Base-by-base conservation (phyloP, 2,888 invertebrate species). In the Cetonia aurata region DNA sequence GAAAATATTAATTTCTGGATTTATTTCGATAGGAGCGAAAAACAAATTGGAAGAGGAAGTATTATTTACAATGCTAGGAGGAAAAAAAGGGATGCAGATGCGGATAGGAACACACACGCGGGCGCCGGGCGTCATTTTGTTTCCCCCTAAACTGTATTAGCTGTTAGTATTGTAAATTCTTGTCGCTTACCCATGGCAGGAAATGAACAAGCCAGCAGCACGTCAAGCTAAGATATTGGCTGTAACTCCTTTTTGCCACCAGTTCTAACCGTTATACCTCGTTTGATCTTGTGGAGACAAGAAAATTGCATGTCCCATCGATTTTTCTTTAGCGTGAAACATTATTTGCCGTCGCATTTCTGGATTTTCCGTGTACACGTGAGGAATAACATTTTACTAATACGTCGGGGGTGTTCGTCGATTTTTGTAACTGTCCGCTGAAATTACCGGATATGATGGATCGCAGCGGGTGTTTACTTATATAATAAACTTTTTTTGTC, bases 161-260 rank as follows among this genome's bases (percentile, higher is more conserved):
- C 71, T 62, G 59, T 56, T 56, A 31, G 59, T 73, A 71, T 72
- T 72, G 72, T 71, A 69, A 71, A 72, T 72, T 73, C 70, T 70
- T 71, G 71, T 72, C 72, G 72, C 69, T 48, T 74, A 62, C 25
- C 68, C 57, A 68, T 66, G 70, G 68, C 70, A 72, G 72, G 72
- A 74, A 75, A 73, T 76, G 71, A 74, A 71, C 75, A 75, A 72
- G 73, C 71, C 66, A 48, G 72, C 74, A 74, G 70, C 74, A 71
- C 71, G 74, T 67, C 74, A 74, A 52, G 68, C 71, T 72, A 72
- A 74, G 74, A 74, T 74, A 74, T 74, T 74, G 73, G 74, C 71
- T 74, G 71, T 70, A 42, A 60, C 66, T 74, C 56, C 70, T 25
- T 73, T 42, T 67, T 57, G 65, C 69, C 67, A 72, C 46, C 67